A percentile compares a stretch with the other conserved stretches of the same genome.
phyloP scores from a whole-genome alignment of 2,888 invertebrate genomes.

The Allolobophora icterica region DNA sequence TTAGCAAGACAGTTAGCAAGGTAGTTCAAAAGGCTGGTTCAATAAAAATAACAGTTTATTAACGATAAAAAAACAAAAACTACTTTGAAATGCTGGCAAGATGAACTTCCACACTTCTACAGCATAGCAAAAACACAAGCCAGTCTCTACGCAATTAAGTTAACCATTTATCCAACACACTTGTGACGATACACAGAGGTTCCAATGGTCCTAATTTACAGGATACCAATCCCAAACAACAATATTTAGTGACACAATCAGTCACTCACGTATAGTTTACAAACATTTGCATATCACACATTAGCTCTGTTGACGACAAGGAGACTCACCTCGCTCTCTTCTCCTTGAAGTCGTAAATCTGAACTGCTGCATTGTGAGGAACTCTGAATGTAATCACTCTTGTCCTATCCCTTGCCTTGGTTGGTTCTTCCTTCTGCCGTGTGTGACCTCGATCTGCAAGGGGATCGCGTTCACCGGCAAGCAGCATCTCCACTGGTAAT shows the following conservation, averaged over 20 bases:
- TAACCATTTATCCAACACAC: neutral
- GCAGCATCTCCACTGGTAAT: conserved; percentile 62
- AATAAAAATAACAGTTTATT: conserved; percentile 13
- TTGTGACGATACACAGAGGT: neutral
- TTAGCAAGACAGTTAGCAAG: neutral
- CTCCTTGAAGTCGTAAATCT: conserved; percentile 69
- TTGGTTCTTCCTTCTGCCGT: conserved; percentile 15
- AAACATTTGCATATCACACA: neutral
- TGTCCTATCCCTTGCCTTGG: conserved; percentile 46
- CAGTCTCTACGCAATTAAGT: too few relatives aligned
- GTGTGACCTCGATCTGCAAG: conserved; percentile 64
- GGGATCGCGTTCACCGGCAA: conserved; percentile 63
- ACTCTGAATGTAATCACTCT: conserved; percentile 66
- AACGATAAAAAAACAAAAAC: neutral
- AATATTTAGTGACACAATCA: neutral
- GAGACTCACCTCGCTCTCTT: conserved; percentile 65
- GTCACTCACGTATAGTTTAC: neutral
- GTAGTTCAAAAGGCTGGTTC: neutral
- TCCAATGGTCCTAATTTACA: neutral
- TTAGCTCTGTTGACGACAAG: neutral
- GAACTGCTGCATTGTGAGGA: conserved; percentile 69
- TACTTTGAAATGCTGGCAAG: neutral
- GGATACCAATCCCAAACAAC: neutral
- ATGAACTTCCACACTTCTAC: neutral
- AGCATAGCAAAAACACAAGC: neutral